Conservation (phyloP, 2,113 vertebrate genomes). For the Alethe castanea region DNA sequence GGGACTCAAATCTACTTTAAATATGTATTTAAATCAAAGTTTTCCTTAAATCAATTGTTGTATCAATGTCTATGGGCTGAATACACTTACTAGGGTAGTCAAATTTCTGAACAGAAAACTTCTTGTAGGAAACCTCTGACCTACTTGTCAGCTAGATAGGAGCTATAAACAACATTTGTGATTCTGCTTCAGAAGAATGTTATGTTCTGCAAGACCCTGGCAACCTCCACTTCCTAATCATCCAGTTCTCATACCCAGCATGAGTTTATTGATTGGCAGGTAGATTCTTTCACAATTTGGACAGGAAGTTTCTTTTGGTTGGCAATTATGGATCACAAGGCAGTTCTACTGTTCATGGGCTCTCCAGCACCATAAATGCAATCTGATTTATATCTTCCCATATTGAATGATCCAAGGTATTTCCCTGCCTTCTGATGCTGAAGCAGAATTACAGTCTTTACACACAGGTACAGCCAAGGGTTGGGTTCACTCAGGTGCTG, state of each 20-base stretch:
- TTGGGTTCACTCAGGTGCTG: background rate
- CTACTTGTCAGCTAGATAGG: background rate
- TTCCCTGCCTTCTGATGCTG: background rate
- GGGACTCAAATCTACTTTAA: background rate
- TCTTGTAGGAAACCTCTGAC: background rate
- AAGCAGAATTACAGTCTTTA: background rate
- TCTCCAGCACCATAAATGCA: background rate
- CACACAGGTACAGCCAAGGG: rapidly evolving
- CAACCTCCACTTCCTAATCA: background rate
- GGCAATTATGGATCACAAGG: rapidly evolving
- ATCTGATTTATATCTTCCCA: background rate
- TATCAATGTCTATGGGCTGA: background rate
- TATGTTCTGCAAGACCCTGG: background rate
- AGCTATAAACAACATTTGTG: background rate
- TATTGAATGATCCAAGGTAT: rapidly evolving
- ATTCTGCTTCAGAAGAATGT: background rate
- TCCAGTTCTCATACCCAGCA: background rate
- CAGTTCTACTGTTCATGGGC: background rate
- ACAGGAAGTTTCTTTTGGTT: background rate
- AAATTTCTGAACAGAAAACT: background rate
- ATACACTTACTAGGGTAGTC: background rate
- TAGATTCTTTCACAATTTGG: background rate
- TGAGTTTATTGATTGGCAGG: background rate
- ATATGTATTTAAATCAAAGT: background rate
- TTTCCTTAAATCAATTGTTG: background rate